phyloP scores from a whole-genome alignment of 1,140 invertebrate species.

The Magallana ariakensis region DNA sequence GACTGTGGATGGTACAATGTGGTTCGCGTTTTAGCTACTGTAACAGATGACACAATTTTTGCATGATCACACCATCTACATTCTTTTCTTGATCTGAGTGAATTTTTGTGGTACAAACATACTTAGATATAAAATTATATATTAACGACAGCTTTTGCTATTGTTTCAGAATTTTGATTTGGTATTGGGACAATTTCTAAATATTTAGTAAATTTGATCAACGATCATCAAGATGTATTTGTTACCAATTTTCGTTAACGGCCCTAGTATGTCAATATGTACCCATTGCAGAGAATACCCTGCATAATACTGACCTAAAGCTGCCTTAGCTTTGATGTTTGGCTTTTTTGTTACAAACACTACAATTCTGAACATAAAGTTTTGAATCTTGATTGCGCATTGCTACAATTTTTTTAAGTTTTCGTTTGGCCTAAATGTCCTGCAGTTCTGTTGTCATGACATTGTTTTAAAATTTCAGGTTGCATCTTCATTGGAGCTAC shows the following conservation, averaged over 20 bases:
- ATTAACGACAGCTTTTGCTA: conserved; percentile 30
- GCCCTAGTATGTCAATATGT: conserved; percentile 41
- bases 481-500: conserved; percentile 9
- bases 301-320: conserved; percentile 43
- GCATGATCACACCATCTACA: conserved; percentile 8
- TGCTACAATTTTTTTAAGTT: background rate
- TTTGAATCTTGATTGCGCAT: background rate
- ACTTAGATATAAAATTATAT: background rate
- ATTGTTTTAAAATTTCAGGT: conserved; percentile 5
- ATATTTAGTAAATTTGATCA: conserved; percentile 56
- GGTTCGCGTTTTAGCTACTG: conserved; percentile 40
- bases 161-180: conserved; percentile 47
- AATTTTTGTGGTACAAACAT: conserved; percentile 41
- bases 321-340: conserved; percentile 5
- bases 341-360: conserved; percentile 38
- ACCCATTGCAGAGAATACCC: conserved; percentile 12
- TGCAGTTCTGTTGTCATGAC: background rate
- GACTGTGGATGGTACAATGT: no score
- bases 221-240: conserved; percentile 47
- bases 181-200: conserved; percentile 43
- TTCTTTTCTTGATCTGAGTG: conserved; percentile 52
- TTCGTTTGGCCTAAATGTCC: conserved; percentile 38
- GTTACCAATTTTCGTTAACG: conserved; percentile 29
- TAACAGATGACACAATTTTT: conserved; percentile 29
- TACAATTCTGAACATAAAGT: background rate